Percentiles rank a stretch among this genome's conserved stretches.
Evolutionary conservation across 2,888 invertebrate genomes (phyloP).

Genomic region (Heliconius charithonia): DNA sequence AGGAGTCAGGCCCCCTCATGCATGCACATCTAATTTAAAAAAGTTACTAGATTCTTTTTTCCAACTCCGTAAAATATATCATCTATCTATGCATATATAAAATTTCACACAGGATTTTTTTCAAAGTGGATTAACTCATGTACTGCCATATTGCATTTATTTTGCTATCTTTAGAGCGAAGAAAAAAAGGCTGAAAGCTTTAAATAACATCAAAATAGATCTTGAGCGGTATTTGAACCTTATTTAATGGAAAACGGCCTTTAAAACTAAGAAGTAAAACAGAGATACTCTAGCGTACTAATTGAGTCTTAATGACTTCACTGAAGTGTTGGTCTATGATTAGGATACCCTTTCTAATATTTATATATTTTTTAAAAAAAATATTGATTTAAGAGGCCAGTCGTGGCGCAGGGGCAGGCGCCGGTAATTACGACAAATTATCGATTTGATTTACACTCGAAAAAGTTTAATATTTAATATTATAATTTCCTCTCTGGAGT

Average conservation of each 20-base stretch:
- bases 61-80: too few species aligned
- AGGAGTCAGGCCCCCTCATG: too few species aligned
- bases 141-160: neutral
- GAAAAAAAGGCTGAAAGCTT: neutral
- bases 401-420: too few species aligned
- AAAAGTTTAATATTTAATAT: too few species aligned
- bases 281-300: conserved; percentile 28
- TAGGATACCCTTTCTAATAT: conserved; percentile 3
- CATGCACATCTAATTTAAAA: too few species aligned
- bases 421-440: too few species aligned
- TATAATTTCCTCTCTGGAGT: too few species aligned
- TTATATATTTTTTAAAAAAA: neutral
- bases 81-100: too few species aligned
- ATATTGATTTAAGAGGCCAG: neutral
- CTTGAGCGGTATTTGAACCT: neutral
- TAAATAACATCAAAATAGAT: neutral
- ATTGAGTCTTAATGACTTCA: conserved; percentile 35
- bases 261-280: conserved; percentile 24
- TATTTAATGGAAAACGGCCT: neutral
- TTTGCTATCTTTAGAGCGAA: neutral
- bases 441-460: too few species aligned
- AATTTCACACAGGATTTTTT: too few species aligned
- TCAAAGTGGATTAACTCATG: too few species aligned
- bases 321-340: conserved; percentile 20
- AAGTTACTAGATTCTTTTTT: too few species aligned